These are phyloP conservation scores for Charanyca ferruginea DNA, from an alignment of 2,888 invertebrate species.

Conservation along the genomic window DNA sequence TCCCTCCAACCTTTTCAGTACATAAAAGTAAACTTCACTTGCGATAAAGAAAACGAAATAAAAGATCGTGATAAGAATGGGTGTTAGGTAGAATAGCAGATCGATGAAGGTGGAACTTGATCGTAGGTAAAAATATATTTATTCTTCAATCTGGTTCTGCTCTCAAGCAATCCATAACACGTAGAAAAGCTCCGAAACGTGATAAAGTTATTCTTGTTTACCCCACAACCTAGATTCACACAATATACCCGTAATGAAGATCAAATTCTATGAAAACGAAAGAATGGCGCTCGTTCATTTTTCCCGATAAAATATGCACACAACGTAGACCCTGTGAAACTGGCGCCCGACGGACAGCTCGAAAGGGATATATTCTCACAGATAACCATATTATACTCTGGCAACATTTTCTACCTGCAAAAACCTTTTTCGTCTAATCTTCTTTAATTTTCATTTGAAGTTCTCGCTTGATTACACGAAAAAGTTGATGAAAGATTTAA, in stretches of 20 bases:
- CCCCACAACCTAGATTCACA: conserved; percentile 38
- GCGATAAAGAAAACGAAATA: background rate
- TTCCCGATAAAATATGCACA: conserved; percentile 62
- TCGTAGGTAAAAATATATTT: background rate
- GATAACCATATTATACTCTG: conserved; percentile 45
- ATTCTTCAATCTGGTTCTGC: background rate
- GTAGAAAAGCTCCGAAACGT: conserved; percentile 6
- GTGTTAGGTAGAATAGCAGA: background rate
- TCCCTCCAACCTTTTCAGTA: background rate
- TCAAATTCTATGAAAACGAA: conserved; percentile 44
- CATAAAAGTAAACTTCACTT: background rate
- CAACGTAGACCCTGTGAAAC: conserved; percentile 36
- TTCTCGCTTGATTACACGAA: conserved; percentile 41
- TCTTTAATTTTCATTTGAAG: conserved; percentile 44
- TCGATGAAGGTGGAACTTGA: background rate
- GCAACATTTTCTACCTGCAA: conserved; percentile 40
- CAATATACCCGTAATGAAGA: conserved; percentile 43
- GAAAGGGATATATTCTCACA: conserved; percentile 50
- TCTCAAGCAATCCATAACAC: conserved; percentile 1
- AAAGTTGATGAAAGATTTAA: conserved; percentile 43
- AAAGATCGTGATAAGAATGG: background rate
- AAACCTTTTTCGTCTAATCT: conserved; percentile 44
- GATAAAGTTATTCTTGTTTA: conserved; percentile 49
- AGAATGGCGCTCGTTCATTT: conserved; percentile 52
- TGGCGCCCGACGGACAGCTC: conserved; percentile 50